Evolutionary conservation across 2,797 vertebrate species (phyloP), one percentile per base, ranked within the genome.

Genomic region (Vipera latastei): DNA sequence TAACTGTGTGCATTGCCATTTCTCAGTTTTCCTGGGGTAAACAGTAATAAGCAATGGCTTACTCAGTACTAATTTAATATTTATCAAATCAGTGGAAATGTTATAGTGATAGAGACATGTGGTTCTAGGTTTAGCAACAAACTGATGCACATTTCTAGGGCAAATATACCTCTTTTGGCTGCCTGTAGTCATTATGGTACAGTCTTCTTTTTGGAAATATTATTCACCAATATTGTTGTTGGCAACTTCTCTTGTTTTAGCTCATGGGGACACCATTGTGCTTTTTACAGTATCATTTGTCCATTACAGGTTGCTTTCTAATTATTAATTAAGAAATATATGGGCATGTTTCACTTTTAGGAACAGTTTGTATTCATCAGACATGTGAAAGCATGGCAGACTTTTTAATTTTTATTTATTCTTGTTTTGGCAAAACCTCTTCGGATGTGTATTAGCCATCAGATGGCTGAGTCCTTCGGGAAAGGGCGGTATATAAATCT

Each of bases 241-340:
- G 55, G 57, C 86, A 55, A 89, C 65, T 56, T 89, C 86, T 59
- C 59, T 57, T 93, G 51, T 91, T 93, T 56, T 88, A 89, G 86
- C 92, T 93, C 57, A 86, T 65, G 57, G 57, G 51, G 57, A 93
- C 18, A 48, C 59, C 69, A 44, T 89, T 85, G 57, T 89, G 59
- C 32, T 32, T 93, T 89, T 91, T 91, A 85, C 87, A 59, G 87
- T 93, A 48, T 91, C 89, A 91, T 93, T 85, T 93, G 48, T 89
- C 55, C 90, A 86, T 93, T 93, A 86, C 59, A 89, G 51, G 32
- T 93, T 85, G 32, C 32, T 56, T 88, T 89, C 48, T 89, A 63
- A 32, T 91, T 93, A 93, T 91, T 78, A 91, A 91, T 88, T 91
- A 88, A 60, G 92, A 93, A 93, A 73, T 88, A 93, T 89, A 90